Conservation (phyloP, 2,113 vertebrate species). For the Anarrhichthys ocellatus region DNA sequence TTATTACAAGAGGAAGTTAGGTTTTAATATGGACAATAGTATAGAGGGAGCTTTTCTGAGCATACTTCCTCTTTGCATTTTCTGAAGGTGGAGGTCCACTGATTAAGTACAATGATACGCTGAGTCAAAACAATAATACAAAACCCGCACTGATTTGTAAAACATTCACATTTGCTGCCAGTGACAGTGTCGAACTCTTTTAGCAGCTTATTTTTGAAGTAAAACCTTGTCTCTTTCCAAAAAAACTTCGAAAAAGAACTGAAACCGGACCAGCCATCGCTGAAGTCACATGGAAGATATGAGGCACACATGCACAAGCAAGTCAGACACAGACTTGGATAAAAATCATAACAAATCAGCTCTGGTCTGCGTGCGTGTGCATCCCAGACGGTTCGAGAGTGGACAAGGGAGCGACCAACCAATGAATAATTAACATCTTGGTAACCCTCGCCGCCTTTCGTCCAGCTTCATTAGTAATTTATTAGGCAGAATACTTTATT, state of each 20-base stretch:
- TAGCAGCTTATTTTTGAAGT: neutral
- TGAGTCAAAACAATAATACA: neutral
- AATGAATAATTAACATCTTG: constrained; percentile 77
- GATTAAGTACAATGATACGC: neutral
- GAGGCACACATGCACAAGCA: neutral
- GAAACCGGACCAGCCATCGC: constrained; percentile 24
- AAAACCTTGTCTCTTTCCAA: neutral
- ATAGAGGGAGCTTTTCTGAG: constrained; percentile 41
- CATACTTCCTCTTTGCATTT: constrained; percentile 56
- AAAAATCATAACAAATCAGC: constrained; percentile 50
- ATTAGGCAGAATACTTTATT: constrained; percentile 68
- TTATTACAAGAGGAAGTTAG: constrained; percentile 66
- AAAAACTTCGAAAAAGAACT: constrained; percentile 38
- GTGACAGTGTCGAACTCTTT: neutral
- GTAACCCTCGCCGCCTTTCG: constrained; percentile 70
- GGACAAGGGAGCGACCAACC: constrained; percentile 52
- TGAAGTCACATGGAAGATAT: constrained; percentile 30
- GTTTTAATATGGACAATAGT: constrained; percentile 57
- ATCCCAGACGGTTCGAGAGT: constrained; percentile 40
- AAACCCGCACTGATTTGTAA: neutral
- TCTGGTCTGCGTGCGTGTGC: constrained; percentile 31
- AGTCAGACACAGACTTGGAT: constrained; percentile 20
- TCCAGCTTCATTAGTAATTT: constrained; percentile 72
- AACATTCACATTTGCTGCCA: neutral
- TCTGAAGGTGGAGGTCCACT: constrained; percentile 22